Conservation (phyloP, 2,113 vertebrate genomes). For the Colaptes auratus region DNA sequence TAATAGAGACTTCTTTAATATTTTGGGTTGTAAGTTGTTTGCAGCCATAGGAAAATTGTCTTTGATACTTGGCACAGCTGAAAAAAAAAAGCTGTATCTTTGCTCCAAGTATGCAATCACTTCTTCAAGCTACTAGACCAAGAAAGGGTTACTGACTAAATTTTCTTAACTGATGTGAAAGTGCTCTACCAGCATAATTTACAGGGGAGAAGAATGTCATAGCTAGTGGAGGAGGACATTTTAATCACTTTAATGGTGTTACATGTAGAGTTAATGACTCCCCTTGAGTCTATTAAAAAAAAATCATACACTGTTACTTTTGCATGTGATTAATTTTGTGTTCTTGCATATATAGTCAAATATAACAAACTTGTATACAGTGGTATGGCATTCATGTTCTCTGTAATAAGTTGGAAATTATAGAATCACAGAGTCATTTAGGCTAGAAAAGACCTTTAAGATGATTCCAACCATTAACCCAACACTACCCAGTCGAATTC, state of each 20-base stretch:
- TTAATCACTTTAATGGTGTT: slow-evolving; percentile 72
- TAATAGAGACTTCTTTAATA: neutral
- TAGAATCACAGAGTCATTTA: too few species aligned
- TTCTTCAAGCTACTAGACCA: neutral
- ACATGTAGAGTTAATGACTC: slow-evolving; percentile 65
- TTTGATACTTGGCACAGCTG: neutral
- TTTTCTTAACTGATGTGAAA: slow-evolving; percentile 53
- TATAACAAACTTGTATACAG: neutral
- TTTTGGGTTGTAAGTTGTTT: neutral
- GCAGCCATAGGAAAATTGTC: neutral
- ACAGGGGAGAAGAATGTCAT: slow-evolving; percentile 67
- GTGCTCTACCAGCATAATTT: slow-evolving; percentile 64
- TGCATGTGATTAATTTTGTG: slow-evolving; percentile 23
- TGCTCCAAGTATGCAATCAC: neutral
- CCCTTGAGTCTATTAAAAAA: slow-evolving; percentile 46
- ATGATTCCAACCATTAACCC: too few species aligned
- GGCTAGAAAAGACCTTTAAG: too few species aligned
- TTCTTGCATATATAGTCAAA: slow-evolving; percentile 27
- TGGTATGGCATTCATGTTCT: neutral
- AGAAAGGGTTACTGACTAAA: slow-evolving; percentile 57
- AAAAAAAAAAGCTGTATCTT: neutral
- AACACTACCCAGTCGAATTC: too few species aligned
- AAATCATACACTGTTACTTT: slow-evolving; percentile 29
- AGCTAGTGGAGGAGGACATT: slow-evolving; percentile 69
- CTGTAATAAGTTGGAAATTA: neutral